Conservation (phyloP, 2,113 vertebrate species). For the Dasyurus viverrinus region DNA sequence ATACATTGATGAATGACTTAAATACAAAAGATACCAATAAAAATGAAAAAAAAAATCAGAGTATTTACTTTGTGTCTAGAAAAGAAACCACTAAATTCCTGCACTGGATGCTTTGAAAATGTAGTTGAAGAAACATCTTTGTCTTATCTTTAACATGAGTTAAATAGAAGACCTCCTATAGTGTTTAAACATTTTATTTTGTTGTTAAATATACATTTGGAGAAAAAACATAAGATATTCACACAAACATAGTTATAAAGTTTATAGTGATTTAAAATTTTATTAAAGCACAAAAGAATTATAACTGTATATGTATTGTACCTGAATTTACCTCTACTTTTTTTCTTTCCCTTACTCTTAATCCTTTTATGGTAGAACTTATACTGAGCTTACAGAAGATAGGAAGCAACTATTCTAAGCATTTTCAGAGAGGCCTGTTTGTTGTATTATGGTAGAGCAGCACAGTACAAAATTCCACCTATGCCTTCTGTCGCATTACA, state of each 20-base stretch:
- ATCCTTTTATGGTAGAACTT: neutral
- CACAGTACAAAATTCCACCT: neutral
- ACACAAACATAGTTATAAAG: neutral
- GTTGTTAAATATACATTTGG: neutral
- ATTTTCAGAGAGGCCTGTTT: neutral
- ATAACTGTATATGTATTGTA: neutral
- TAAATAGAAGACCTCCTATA: neutral
- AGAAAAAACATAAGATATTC: neutral
- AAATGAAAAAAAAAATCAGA: neutral
- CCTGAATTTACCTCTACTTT: neutral
- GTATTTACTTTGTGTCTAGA: neutral
- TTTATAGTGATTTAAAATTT: neutral
- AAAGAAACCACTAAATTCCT: neutral
- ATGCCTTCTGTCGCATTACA: neutral
- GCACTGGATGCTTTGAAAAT: neutral
- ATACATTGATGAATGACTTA: neutral
- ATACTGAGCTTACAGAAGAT: neutral
- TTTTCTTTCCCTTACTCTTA: neutral
- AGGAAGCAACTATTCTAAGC: neutral
- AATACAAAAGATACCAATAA: neutral
- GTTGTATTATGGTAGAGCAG: neutral
- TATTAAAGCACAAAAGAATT: neutral
- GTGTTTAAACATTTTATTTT: neutral
- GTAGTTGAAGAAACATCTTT: neutral
- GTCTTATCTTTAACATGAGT: neutral